A percentile compares a stretch with the other conserved stretches of the same genome.
These are phyloP conservation scores for Aselliscus stoliczkanus DNA, from an alignment of 2,797 vertebrate species.

Conservation along the genomic window DNA sequence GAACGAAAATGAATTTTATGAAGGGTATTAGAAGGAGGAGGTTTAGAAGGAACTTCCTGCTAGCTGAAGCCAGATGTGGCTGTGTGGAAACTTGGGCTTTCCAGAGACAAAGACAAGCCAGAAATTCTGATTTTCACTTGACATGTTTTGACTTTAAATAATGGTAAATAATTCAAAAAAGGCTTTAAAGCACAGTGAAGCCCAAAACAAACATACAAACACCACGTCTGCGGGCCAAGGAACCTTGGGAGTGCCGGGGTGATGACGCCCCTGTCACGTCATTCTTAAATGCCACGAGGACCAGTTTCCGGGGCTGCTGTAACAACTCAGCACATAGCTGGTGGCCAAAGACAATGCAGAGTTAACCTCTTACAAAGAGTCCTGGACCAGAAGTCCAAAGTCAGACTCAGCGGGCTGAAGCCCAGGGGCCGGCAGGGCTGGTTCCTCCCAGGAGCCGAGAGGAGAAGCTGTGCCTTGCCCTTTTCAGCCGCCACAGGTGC, in stretches of 20 bases:
- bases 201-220: not conserved
- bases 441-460: rapidly evolving
- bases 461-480: rapidly evolving
- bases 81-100: not conserved
- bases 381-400: not conserved
- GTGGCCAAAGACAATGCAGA: rapidly evolving
- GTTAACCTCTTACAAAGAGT: not conserved
- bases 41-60: not conserved
- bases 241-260: rapidly evolving
- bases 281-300: rapidly evolving
- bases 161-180: not conserved
- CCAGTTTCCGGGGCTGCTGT: not conserved
- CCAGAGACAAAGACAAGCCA: not conserved
- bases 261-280: too few relatives aligned
- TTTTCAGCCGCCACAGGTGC: not conserved
- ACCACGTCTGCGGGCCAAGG: not conserved
- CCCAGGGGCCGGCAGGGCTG: rapidly evolving
- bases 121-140: not conserved
- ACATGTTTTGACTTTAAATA: not conserved
- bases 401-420: not conserved
- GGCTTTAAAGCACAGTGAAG: rapidly evolving
- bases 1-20: not conserved
- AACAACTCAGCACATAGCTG: rapidly evolving
- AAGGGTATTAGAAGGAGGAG: not conserved
- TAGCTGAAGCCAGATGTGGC: not conserved